These are phyloP conservation scores for Phytoseiulus persimilis DNA, from an alignment of 2,888 invertebrate genomes.

Conservation along the genomic window DNA sequence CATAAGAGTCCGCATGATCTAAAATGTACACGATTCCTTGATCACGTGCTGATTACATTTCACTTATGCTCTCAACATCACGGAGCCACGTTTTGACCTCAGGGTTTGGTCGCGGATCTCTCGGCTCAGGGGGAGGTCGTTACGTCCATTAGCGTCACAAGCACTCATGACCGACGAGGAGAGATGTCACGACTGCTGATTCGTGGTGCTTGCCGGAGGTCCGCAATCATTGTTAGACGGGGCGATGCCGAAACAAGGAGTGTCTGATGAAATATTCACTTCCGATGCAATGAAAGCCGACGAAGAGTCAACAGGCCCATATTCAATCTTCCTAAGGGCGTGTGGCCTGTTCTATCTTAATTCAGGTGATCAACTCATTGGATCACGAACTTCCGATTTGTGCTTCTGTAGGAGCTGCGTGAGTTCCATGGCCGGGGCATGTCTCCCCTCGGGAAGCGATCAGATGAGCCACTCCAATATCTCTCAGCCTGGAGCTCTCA, in stretches of 20 bases:
- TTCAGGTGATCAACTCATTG: too few species aligned
- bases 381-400: too few species aligned
- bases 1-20: background rate
- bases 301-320: background rate
- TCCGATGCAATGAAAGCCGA: background rate
- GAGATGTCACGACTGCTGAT: too few species aligned
- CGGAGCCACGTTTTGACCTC: background rate
- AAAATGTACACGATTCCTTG: background rate
- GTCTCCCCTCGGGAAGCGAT: background rate
- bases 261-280: background rate
- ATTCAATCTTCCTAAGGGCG: background rate
- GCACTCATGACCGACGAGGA: too few species aligned
- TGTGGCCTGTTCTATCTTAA: background rate
- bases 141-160: too few species aligned
- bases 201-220: background rate
- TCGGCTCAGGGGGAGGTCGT: too few species aligned
- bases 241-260: background rate
- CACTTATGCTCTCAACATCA: background rate
- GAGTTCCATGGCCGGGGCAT: background rate
- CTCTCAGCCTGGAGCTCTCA: background rate
- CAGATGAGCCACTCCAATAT: background rate
- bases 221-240: background rate
- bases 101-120: too few species aligned
- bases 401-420: background rate
- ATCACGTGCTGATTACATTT: background rate